These are phyloP conservation scores for Trichomalopsis sarcophagae DNA, from an alignment of 1,140 invertebrate genomes.

Conservation along the genomic window DNA sequence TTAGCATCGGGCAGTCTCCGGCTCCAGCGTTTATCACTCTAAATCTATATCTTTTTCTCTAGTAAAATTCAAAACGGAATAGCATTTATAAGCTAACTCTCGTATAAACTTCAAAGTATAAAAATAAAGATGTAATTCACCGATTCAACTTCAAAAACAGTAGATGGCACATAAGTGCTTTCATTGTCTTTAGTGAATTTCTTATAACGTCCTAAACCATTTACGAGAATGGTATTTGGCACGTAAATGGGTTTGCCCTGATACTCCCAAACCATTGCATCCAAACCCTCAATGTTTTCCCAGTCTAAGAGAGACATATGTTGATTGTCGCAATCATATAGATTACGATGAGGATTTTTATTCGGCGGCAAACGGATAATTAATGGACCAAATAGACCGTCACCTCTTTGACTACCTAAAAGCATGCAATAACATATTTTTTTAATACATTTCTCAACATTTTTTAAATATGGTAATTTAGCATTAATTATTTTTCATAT, in stretches of 20 bases:
- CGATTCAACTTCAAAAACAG: slow-evolving; percentile 78
- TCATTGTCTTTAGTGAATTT: slow-evolving; percentile 69
- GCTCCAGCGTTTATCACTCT: slow-evolving; percentile 91
- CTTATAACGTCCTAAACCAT: slow-evolving; percentile 82
- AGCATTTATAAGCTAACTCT: not conserved
- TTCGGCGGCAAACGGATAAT: slow-evolving; percentile 80
- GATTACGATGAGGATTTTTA: slow-evolving; percentile 75
- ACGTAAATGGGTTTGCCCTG: slow-evolving; percentile 84
- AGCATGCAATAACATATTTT: not conserved
- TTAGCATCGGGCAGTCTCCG: slow-evolving; percentile 89
- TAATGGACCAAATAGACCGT: slow-evolving; percentile 86
- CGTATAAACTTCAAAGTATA: too few species aligned
- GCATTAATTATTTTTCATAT: too few species aligned
- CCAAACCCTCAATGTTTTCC: slow-evolving; percentile 80
- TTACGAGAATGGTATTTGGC: slow-evolving; percentile 85
- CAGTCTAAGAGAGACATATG: slow-evolving; percentile 86
- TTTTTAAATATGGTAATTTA: too few species aligned
- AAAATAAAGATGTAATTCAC: slow-evolving; percentile 63
- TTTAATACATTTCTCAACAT: not conserved
- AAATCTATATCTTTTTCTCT: slow-evolving; percentile 87
- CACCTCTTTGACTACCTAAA: slow-evolving; percentile 86
- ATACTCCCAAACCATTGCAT: slow-evolving; percentile 87
- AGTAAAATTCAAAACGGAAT: slow-evolving; percentile 55
- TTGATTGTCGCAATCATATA: slow-evolving; percentile 85
- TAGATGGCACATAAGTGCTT: slow-evolving; percentile 73